Evolutionary conservation across 2,888 invertebrate species (phyloP), one percentile per base, ranked within the genome.

Genomic region (Anthoptus insignis): DNA sequence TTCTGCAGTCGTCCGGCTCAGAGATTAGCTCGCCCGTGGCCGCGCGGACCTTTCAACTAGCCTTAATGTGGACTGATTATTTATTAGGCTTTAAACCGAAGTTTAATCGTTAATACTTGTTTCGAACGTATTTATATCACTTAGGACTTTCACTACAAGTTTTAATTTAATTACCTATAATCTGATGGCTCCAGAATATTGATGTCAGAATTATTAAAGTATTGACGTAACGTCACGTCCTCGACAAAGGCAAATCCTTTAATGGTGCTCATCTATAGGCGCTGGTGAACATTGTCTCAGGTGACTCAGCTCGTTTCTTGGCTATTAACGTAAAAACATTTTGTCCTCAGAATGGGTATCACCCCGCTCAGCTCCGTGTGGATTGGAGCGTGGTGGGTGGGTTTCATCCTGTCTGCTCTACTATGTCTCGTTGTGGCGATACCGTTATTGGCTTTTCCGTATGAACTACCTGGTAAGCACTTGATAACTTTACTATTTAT

Each of bases 361-460:
- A 96, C 96, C 7, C 95, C 96, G 0, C 89, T 94, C 64, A 96
- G 96, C 77, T 96, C 96, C 24, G 94, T 96, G 9, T 97, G 97
- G 97, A 95, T 97, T 59, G 97, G 97, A 21, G 97, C 97, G 22
- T 97, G 97, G 97, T 97, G 97, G 97, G 93, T 97, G 56, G 97
- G 97, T 1, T 97, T 97, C 81, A 91, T 97, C 29, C 89, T 96
- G 9, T 95, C 96, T 0, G 96, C 96, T 0, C 52, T 95, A 3
- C 86, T 96, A 29, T 96, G 96, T 69, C 87, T 96, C 47, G 80
- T 96, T 0, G 94, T 97, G 1, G 95, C 97, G 0, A 86, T 97
- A 71, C 97, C 97, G 0, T 91, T 97, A 42, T 87, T 97, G 70
- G 96, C 95, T 0, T 97, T 97, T 79, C 97, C 97, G 0, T 93